phyloP scores from a whole-genome alignment of 2,797 vertebrate species.

The Thripadectes ignobilis region DNA sequence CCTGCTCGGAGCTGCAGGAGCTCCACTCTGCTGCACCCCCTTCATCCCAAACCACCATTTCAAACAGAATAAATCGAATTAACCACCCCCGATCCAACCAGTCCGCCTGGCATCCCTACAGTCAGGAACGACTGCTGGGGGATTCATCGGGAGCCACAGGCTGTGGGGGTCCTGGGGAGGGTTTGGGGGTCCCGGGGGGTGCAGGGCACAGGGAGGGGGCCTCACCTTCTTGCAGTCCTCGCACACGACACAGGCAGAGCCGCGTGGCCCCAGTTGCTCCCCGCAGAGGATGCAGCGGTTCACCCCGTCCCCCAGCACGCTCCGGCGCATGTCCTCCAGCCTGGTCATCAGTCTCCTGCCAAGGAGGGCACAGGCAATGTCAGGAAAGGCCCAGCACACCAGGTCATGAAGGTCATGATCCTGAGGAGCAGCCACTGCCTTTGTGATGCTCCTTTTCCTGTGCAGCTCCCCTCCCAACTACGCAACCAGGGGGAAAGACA shows the following conservation, averaged over 20 bases:
- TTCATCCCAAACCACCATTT: neutral
- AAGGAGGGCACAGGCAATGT: neutral
- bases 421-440: neutral
- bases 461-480: neutral
- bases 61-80: neutral
- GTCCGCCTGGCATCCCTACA: neutral
- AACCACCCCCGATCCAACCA: too few relatives aligned
- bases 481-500: neutral
- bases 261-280: constrained; percentile 82
- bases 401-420: accelerated
- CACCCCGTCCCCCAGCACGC: constrained; percentile 87
- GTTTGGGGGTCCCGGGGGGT: too few relatives aligned
- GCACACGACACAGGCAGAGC: constrained; percentile 85
- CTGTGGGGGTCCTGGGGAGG: neutral
- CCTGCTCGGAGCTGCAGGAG: neutral
- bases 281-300: constrained; percentile 90
- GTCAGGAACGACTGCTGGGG: neutral
- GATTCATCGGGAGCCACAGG: neutral
- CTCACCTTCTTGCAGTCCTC: constrained; percentile 93
- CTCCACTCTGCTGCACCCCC: neutral
- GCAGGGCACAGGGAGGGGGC: accelerated
- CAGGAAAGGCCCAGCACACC: neutral
- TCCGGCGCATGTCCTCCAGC: constrained; percentile 88
- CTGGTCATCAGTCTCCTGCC: constrained; percentile 87
- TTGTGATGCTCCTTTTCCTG: neutral